Percentiles rank a stretch among this genome's conserved stretches.
These are phyloP conservation scores for Actinia equina DNA, from an alignment of 64 coral and sea anemone species.

Conservation along the genomic window DNA sequence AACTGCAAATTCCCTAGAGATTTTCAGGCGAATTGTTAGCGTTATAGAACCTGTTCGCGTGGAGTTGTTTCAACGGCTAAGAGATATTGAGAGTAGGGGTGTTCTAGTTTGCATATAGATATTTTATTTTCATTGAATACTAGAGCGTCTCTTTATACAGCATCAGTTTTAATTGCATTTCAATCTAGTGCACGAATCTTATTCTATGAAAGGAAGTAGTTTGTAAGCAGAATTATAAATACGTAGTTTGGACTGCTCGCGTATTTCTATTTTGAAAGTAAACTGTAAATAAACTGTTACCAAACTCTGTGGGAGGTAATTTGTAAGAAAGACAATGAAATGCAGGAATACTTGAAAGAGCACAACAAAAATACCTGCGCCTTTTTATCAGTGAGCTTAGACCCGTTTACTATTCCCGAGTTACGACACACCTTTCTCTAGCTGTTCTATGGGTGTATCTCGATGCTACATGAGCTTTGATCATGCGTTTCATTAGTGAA, in stretches of 20 bases:
- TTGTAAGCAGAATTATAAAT: background rate
- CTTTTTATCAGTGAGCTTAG: background rate
- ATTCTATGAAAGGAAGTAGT: background rate
- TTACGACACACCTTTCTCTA: background rate
- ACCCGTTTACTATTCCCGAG: background rate
- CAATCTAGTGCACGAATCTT: too few relatives aligned
- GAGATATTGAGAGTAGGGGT: background rate
- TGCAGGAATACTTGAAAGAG: background rate
- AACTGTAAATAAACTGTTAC: background rate
- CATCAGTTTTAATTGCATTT: background rate
- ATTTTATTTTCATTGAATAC: background rate
- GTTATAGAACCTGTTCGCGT: background rate
- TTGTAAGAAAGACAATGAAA: background rate
- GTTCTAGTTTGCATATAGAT: background rate
- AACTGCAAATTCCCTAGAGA: background rate
- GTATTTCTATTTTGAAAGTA: background rate
- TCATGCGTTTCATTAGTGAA: background rate
- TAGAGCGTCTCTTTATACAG: background rate
- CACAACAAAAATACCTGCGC: background rate
- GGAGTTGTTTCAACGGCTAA: background rate
- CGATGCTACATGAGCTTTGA: background rate
- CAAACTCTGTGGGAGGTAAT: background rate
- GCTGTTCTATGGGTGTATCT: background rate
- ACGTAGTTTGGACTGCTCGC: background rate
- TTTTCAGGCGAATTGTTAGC: background rate